Evolutionary conservation across 2,113 vertebrate genomes (phyloP).

Genomic region (Pithys albifrons): DNA sequence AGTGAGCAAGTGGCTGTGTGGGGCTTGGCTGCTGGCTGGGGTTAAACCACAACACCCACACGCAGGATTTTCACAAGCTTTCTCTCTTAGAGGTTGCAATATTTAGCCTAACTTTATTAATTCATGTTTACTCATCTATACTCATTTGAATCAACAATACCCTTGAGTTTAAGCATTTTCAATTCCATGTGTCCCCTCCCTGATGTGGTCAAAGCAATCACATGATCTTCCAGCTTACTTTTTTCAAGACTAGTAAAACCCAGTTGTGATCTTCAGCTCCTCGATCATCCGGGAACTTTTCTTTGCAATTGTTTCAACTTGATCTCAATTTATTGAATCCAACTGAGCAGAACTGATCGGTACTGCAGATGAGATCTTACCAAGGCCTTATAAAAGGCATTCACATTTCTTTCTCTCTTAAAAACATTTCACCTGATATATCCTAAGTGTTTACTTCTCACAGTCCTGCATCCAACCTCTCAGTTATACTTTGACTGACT

Average conservation of each 20-base stretch:
- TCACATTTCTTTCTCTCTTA: not conserved
- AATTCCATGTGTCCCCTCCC: not conserved
- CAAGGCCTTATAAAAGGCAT: not conserved
- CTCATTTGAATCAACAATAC: not conserved
- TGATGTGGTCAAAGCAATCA: not conserved
- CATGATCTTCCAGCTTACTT: not conserved
- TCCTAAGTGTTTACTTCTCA: not conserved
- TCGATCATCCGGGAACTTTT: not conserved
- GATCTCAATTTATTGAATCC: not conserved
- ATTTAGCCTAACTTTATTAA: not conserved
- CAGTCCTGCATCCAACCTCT: not conserved
- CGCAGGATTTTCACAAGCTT: not conserved
- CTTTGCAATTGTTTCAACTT: not conserved
- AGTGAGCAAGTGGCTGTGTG: accelerated
- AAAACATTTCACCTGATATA: not conserved
- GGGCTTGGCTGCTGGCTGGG: not conserved
- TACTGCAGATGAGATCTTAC: not conserved
- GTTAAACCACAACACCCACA: not conserved
- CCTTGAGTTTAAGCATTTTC: not conserved
- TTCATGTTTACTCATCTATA: not conserved
- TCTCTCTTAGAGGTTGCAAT: not conserved
- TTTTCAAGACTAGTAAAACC: not conserved
- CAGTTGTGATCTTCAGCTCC: not conserved
- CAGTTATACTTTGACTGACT: not conserved
- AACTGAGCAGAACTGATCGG: not conserved